Evolutionary conservation across 2,888 invertebrate species (phyloP), one percentile per base, ranked within the genome.

Genomic region (Elaeidobius kamerunicus): DNA sequence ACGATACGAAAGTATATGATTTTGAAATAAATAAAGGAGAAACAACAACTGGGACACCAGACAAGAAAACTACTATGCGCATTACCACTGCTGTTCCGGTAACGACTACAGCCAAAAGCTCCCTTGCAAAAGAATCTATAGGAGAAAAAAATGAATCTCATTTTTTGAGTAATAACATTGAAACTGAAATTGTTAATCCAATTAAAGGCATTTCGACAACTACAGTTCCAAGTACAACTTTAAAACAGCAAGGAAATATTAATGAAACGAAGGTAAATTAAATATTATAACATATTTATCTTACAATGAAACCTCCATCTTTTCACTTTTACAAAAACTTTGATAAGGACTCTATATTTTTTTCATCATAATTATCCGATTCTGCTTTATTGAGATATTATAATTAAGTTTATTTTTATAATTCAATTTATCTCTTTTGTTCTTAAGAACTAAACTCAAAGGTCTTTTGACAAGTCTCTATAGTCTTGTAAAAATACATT

Each of bases 1-100:
- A 79, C 61, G 77, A 80, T 68, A 79, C 79, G 60, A 77, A 78
- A 72, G 74, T 77, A 1, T 61, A 61, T 40, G 44, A 12, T 2
- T 44, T 44, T 32, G 52, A 48, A 16, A 55, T 55, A 23, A 56
- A 52, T 6, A 41, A 48, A 27, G 27, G 20, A 3, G 49, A 53
- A 15, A 52, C 38, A 7, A 28, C 40, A 17, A 15, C 9, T 5
- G 28, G 17, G 20, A 19, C 43, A 12, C 38, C 58, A 5, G 51
- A 55, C 39, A 39, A 46, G 28, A 48, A 48, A 16, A 27, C 45
- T 16, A 41, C 20, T 5, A 35, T 15, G 15, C 34, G 20, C 45
- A 58, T 52, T 15, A 55, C 58, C 2, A 59, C 60, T 9, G 15
- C 40, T n/a, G 7, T 35, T 12, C 15, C 49, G 3, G 9, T 35